These are phyloP conservation scores for Oryzias sinensis DNA, from an alignment of 2,797 vertebrate species.

Conservation along the genomic window DNA sequence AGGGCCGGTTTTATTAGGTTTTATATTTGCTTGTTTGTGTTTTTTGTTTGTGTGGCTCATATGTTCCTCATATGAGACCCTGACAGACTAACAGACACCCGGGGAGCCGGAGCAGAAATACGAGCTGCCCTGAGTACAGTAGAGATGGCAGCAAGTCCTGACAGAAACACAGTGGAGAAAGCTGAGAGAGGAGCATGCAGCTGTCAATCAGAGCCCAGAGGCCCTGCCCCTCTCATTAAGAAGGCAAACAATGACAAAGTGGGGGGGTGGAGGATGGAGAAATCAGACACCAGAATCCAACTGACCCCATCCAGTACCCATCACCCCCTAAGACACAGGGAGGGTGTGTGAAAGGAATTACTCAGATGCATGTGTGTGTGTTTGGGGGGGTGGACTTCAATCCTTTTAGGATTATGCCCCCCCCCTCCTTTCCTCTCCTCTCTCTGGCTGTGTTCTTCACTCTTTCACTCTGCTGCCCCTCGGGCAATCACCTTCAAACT, in stretches of 20 bases:
- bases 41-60: not conserved
- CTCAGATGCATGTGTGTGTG: constrained; percentile 27
- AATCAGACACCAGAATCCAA: constrained; percentile 83
- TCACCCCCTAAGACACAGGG: constrained; percentile 53
- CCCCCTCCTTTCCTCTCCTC: constrained; percentile 11
- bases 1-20: too few relatives aligned
- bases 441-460: constrained; percentile 66
- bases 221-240: constrained; percentile 95
- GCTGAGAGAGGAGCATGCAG: constrained; percentile 63
- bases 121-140: constrained; percentile 36
- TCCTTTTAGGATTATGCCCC: constrained; percentile 81
- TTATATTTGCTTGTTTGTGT: not conserved
- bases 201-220: constrained; percentile 85
- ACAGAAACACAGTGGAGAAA: constrained; percentile 14
- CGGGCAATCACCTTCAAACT: constrained; percentile 93
- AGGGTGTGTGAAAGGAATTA: constrained; percentile 39
- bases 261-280: constrained; percentile 77
- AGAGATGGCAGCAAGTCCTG: constrained; percentile 4
- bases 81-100: constrained; percentile 9
- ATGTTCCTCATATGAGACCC: not conserved
- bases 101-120: constrained; percentile 31
- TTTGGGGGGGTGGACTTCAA: constrained; percentile 67
- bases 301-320: constrained; percentile 62
- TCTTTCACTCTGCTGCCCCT: constrained; percentile 83
- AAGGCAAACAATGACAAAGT: constrained; percentile 89